Evolutionary conservation across 2,113 vertebrate genomes (phyloP), one percentile per base, ranked within the genome.

Genomic region (Megaleporinus macrocephalus): DNA sequence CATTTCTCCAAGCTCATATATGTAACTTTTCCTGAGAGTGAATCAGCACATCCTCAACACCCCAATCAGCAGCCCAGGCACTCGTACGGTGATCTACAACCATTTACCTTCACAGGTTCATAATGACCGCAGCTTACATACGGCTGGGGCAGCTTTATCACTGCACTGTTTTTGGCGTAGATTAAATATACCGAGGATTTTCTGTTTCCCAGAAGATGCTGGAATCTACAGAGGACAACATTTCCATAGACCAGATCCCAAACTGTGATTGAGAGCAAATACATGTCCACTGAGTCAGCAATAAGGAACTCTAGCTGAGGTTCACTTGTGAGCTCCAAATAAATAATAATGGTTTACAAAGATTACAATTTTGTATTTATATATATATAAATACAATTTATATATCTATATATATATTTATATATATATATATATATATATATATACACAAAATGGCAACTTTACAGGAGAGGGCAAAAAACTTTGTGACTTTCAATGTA

Each of bases 321-420:
- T 57, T 66, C 72, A 76, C 51, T 27, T 73, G 59, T 53, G 76
- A 69, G 27, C 72, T 78, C 73, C 59, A 79, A 89, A 89, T 90
- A 91, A 90, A 90, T 89, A 91, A 79, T 76, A 33, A 55, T 27
- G 71, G 84, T 84, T 82, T 88, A 81, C 84, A 88, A 85, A 83
- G 59, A 87, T 83, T 30, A 74, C 30, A 83, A 22, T 41, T 66
- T 83, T 80, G 27, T 79, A 84, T 88, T 44, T 86, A 89, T 87
- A 90, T 82, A n/a, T n/a, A n/a, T n/a, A n/a, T n/a, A n/a, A n/a
- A n/a, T n/a, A n/a, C n/a, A n/a, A n/a, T n/a, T n/a, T n/a, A n/a
- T n/a, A n/a, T n/a, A n/a, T n/a, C n/a, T n/a, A n/a, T n/a, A n/a
- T n/a, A n/a, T n/a, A n/a, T n/a, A n/a, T n/a, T n/a, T n/a, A n/a